Evolutionary conservation across 2,113 vertebrate genomes (phyloP).

Genomic region (Atlantisia rogersi): DNA sequence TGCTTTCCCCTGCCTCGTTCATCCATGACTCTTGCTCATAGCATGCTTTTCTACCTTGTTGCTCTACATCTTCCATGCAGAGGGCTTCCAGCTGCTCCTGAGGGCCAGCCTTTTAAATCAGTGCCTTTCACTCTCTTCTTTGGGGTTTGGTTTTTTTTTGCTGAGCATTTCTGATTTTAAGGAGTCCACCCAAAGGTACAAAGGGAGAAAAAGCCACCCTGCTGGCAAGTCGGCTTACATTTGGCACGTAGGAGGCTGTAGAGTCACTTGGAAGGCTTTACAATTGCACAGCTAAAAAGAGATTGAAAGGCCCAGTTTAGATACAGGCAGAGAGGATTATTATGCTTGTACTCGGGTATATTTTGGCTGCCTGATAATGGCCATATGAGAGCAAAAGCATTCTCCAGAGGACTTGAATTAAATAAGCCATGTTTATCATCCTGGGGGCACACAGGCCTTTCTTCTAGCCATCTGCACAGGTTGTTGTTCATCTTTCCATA

Average conservation of each 20-base stretch:
- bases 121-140: neutral
- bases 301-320: neutral
- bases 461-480: neutral
- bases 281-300: neutral
- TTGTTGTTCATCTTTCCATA: neutral
- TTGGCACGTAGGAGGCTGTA: neutral
- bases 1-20: neutral
- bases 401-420: neutral
- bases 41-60: neutral
- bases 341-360: neutral
- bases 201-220: neutral
- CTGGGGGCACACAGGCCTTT: neutral
- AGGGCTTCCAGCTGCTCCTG: neutral
- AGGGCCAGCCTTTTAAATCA: neutral
- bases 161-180: neutral
- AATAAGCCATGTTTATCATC: neutral
- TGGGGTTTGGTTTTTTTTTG: too few relatives aligned
- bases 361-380: neutral
- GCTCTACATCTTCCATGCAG: neutral
- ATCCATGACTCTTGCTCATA: neutral
- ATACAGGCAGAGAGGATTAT: neutral
- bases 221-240: neutral
- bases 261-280: neutral
- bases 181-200: neutral
- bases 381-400: neutral